phyloP scores from a whole-genome alignment of 1,140 invertebrate species.

The Drosophila oshimai region DNA sequence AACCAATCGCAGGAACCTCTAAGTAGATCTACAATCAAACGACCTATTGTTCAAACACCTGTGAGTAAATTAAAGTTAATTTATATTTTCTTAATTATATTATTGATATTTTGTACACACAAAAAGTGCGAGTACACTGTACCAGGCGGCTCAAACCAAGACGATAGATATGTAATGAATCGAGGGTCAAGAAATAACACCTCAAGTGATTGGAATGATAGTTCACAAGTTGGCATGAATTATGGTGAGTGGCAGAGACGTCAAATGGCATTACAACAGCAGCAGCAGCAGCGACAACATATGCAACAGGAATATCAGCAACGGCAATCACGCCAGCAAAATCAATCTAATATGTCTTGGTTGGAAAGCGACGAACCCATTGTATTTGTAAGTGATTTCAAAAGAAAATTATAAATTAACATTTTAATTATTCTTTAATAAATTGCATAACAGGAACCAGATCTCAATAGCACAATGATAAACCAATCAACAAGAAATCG shows the following conservation, averaged over 20 bases:
- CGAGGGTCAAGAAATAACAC: not conserved
- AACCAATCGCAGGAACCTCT: not conserved
- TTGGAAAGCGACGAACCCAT: not conserved
- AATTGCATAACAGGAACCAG: conserved; percentile 28
- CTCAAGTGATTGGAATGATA: not conserved
- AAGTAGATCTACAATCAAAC: not conserved
- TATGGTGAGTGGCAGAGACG: conserved; percentile 10
- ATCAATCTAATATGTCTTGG: not conserved
- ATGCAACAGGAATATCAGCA: not conserved
- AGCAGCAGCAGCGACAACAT: not conserved
- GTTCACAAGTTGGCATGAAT: not conserved
- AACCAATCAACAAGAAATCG: not conserved
- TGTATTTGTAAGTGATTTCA: conserved; percentile 24
- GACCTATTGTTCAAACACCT: not conserved
- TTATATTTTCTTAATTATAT: not conserved
- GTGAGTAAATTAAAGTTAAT: not conserved
- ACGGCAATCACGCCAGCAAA: not conserved
- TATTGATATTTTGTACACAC: too few species aligned
- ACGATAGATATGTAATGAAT: not conserved
- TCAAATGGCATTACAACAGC: not conserved
- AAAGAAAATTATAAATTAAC: not conserved
- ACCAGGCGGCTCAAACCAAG: not conserved
- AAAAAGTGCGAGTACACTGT: not conserved
- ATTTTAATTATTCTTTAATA: not conserved
- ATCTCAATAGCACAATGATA: conserved; percentile 37